Base-by-base conservation (phyloP, 2,888 invertebrate species). In the Spilosoma lubricipeda region DNA sequence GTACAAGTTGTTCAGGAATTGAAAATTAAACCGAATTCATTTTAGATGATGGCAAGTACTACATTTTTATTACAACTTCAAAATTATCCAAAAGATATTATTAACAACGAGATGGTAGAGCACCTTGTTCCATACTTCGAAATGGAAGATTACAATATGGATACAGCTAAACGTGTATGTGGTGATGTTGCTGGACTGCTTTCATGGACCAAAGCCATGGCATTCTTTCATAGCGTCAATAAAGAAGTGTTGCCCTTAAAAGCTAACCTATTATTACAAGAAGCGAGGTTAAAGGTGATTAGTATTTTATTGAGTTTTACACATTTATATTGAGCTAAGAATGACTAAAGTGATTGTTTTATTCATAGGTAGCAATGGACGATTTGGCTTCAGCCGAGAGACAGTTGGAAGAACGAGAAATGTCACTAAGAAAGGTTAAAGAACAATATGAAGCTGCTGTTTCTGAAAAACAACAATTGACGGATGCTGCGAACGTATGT, bases 101-200 rank as follows among this genome's bases (percentile, higher is more conserved):
- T 99, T 78, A 99, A 99, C 91, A 99, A 98, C 88, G 99, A 99
- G 95, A 99, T 99, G 97, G 98, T 99, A 15, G 99, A 99, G 90
- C 96, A 99, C 77, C 93, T 99, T 73, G 96, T 97, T 82, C 99
- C 99, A 0, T 99, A 99, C 92, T 98, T 99, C 86, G 97, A 97
- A 90, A 98, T 99, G 98, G 99, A 99, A 87, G 99, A 99, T 92
- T 99, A 99, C 91, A 99, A 98, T 89, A 98, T 99, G 98, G 99
- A 99, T 87, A 99, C 98, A 73, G 99, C 99, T 0, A 98, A 98
- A 89, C 96, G 99, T 80, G 99, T 99, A 8, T 99, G 99, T 90
- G 99, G 99, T 72, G 99, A 99, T 89, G 99, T 99, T 0, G 99
- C 99, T 23, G 99, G 99, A 3, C 95, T 99, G 20, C 93, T 99